phyloP scores from a whole-genome alignment of 2,888 invertebrate genomes.

The Ptychoptera contaminata region DNA sequence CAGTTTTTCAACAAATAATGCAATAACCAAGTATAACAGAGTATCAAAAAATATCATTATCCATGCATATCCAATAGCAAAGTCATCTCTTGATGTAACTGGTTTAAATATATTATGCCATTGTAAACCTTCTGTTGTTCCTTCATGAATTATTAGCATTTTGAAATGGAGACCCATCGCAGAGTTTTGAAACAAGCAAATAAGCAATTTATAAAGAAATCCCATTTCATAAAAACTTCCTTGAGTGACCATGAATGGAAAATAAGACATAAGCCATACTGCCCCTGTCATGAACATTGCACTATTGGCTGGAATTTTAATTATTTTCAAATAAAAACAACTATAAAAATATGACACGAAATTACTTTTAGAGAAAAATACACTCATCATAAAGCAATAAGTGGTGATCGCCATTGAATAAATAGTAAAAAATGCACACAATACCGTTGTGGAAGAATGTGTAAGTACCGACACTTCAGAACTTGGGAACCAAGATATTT shows the following conservation, averaged over 20 bases:
- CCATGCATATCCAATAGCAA: too few relatives aligned
- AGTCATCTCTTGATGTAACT: too few relatives aligned
- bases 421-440: slow-evolving; percentile 49
- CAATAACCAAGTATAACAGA: too few relatives aligned
- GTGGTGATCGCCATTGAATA: slow-evolving; percentile 52
- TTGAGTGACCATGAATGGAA: slow-evolving; percentile 53
- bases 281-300: slow-evolving; percentile 63
- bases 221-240: slow-evolving; percentile 48
- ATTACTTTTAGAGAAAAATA: slow-evolving; percentile 46
- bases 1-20: too few relatives aligned
- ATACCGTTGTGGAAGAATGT: slow-evolving; percentile 43
- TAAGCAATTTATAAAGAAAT: slow-evolving; percentile 39
- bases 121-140: too few relatives aligned
- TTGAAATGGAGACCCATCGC: slow-evolving; percentile 69
- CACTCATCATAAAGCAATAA: slow-evolving; percentile 59
- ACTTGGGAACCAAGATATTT: slow-evolving; percentile 32
- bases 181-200: slow-evolving; percentile 56
- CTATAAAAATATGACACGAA: too few relatives aligned
- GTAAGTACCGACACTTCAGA: slow-evolving; percentile 44
- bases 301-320: slow-evolving; percentile 65
- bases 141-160: slow-evolving; percentile 47
- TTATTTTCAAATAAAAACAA: background rate
- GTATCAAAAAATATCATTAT: too few relatives aligned
- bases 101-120: too few relatives aligned
- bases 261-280: slow-evolving; percentile 56